Conservation (phyloP, 37 sponge, comb jelly and placozoan genomes). For the Tethya wilhelma region DNA sequence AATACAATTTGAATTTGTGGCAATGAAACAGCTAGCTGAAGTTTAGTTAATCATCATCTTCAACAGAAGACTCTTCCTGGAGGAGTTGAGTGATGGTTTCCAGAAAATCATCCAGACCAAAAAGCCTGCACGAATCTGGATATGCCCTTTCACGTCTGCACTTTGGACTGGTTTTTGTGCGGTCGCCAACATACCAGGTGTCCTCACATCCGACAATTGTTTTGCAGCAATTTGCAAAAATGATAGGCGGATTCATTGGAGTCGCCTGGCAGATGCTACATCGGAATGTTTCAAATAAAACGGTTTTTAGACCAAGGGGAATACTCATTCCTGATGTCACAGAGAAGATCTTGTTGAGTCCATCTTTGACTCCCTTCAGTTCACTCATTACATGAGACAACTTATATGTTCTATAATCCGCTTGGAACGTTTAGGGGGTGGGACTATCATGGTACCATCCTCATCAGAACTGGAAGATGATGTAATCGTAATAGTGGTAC, state of each 20-base stretch:
- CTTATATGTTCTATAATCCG: too few species aligned
- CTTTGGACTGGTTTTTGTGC: constrained; percentile 14
- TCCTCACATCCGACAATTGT: constrained; percentile 38
- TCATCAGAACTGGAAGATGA: too few species aligned
- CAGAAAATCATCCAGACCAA: constrained; percentile 45
- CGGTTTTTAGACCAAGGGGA: constrained; percentile 9
- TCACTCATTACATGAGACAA: background rate
- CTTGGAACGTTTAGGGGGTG: too few species aligned
- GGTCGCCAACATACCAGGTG: background rate
- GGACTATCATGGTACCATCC: too few species aligned
- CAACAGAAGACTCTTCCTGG: too few species aligned
- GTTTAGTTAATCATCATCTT: too few species aligned
- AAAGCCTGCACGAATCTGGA: constrained; percentile 22
- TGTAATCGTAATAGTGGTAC: too few species aligned
- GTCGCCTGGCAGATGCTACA: constrained; percentile 36
- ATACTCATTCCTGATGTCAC: background rate
- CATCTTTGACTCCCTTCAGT: background rate
- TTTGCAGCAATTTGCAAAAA: constrained; percentile 49
- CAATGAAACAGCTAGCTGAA: too few species aligned
- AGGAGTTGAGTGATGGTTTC: too few species aligned
- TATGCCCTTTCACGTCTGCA: constrained; percentile 5
- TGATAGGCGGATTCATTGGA: constrained; percentile 24
- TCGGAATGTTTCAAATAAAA: constrained; percentile 20
- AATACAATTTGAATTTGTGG: too few species aligned
- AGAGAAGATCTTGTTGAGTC: background rate